Evolutionary conservation across 2,888 invertebrate species (phyloP), one percentile per base, ranked within the genome.

Genomic region (Eubasilissa splendida): DNA sequence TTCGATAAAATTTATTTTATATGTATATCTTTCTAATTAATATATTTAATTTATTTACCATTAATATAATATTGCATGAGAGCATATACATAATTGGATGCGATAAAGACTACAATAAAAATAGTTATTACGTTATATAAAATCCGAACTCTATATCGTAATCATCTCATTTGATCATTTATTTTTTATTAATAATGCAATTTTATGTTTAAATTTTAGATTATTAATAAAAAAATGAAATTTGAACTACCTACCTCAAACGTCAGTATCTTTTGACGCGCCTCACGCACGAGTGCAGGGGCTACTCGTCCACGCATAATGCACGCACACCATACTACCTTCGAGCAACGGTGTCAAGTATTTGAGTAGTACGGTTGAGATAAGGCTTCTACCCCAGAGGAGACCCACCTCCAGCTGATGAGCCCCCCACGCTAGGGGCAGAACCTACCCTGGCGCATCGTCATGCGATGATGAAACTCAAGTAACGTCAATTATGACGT

Each of bases 291-390:
- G 33, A 14, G 71, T 71, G 71, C 14, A 14, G 14, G 14, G 66
- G 11, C 14, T 22, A 50, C 76, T 76, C 66, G 53, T 66, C 75
- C 76, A 81, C 81, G 81, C 81, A 81, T 76, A 63, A 79, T 81
- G 31, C 75, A 79, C 80, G 82, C 82, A 77, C 73, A 74, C 81
- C 56, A 31, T 53, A 70, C n/a, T 65, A 56, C 58, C 71, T 75
- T 60, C n/a, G 63, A 75, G 76, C 82, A 82, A 78, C 82, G 63
- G 80, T 80, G 82, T 82, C 80, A 82, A 83, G 81, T 79, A 79
- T 81, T 83, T 81, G 83, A 81, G 79, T 83, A 79, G 79, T 81
- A 81, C 81, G 81, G 76, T 76, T 60, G 74, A 81, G 80, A 81
- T 81, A 83, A 81, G 79, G 81, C 77, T 80, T 60, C 70, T 58